Evolutionary conservation across 2,113 vertebrate species (phyloP).

Genomic region (zebrafish (Danio rerio)): DNA sequence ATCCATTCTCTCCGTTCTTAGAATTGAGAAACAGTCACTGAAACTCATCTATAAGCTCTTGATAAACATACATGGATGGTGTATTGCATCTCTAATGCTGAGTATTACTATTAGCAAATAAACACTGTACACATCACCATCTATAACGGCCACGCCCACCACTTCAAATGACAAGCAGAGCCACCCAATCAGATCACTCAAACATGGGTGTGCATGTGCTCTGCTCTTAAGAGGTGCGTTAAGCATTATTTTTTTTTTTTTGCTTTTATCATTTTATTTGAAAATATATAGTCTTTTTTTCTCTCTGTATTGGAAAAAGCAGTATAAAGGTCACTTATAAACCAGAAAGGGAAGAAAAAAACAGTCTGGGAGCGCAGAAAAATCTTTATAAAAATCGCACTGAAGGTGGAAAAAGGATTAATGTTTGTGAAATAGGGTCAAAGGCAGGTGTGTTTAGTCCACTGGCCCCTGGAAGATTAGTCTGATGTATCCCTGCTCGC

Average conservation of each 20-base stretch:
- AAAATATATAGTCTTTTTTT: slow-evolving; percentile 79
- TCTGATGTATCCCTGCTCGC: slow-evolving; percentile 94
- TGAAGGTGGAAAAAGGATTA: too few species aligned
- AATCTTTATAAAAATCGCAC: not conserved
- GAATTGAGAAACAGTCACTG: not conserved
- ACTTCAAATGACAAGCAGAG: slow-evolving; percentile 6
- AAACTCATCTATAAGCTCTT: not conserved
- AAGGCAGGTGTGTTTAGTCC: slow-evolving; percentile 79
- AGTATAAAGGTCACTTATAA: slow-evolving; percentile 82
- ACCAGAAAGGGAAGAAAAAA: slow-evolving; percentile 48
- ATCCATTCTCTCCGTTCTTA: too few species aligned
- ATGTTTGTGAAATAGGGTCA: slow-evolving; percentile 5
- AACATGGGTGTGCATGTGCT: slow-evolving; percentile 6
- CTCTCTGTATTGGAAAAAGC: slow-evolving; percentile 74
- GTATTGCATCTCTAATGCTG: slow-evolving; percentile 51
- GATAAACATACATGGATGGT: slow-evolving; percentile 29
- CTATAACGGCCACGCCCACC: not conserved
- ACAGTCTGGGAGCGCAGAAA: slow-evolving; percentile 26
- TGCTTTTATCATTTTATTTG: slow-evolving; percentile 71
- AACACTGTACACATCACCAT: slow-evolving; percentile 48
- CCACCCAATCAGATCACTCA: slow-evolving; percentile 15
- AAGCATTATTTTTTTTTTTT: slow-evolving; percentile 49
- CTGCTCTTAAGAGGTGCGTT: slow-evolving; percentile 47
- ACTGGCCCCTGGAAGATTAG: slow-evolving; percentile 99
- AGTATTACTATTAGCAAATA: slow-evolving; percentile 45